These are phyloP conservation scores for Scylla paramamosain DNA, from an alignment of 1,140 invertebrate genomes.

Conservation along the genomic window DNA sequence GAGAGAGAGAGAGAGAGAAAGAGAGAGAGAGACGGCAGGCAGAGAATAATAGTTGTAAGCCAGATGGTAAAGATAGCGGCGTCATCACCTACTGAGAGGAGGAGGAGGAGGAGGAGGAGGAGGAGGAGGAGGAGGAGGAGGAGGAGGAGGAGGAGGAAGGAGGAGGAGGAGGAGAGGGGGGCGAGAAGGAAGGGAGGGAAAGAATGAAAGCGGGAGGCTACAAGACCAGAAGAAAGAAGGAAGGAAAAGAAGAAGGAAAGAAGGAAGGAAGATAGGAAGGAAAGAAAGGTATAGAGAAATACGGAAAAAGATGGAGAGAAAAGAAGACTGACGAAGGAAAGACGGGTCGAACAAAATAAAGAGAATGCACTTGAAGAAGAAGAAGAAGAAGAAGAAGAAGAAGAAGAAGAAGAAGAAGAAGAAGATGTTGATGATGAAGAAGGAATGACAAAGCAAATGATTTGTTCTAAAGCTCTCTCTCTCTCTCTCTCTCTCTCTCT, in stretches of 20 bases:
- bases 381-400: background rate
- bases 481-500: too few species aligned
- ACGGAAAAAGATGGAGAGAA: background rate
- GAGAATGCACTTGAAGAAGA: background rate
- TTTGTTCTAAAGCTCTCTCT: too few species aligned
- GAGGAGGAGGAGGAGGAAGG: background rate
- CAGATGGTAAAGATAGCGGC: constrained; percentile 1
- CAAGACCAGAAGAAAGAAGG: background rate
- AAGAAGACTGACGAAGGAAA: background rate
- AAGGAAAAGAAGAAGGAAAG: background rate
- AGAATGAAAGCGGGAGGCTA: background rate
- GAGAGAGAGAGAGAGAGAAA: background rate
- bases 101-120: background rate
- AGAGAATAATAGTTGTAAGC: background rate
- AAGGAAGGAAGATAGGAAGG: background rate
- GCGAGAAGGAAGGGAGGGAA: background rate
- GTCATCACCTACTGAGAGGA: constrained; percentile 1
- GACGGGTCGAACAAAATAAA: background rate
- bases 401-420: background rate
- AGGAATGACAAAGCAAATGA: background rate
- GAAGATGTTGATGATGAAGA: background rate
- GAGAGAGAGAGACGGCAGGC: background rate
- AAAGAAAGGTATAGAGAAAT: background rate
- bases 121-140: background rate
- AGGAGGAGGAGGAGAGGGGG: background rate